Base-by-base conservation (phyloP, 2,113 vertebrate species). In the Brachypodius melanocephalos region DNA sequence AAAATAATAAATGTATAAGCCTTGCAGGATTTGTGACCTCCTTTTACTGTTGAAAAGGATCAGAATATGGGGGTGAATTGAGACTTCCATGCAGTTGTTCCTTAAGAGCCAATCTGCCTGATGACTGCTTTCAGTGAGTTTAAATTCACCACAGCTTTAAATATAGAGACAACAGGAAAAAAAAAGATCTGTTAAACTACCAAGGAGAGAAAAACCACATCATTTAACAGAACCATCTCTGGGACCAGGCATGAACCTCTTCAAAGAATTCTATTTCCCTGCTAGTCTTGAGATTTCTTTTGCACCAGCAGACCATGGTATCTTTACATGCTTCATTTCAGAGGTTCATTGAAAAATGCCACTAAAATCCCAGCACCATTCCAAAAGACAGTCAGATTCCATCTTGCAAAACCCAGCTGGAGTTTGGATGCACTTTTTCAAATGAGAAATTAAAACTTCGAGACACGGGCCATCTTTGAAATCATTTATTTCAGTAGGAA, bases 401-500 rank as follows among this genome's bases (percentile, higher is more conserved):
- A 54, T 0, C 1, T 1, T 31, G 40, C n/a, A 49, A 55, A 89
- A 74, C 19, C 5, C 12, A 29, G 25, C 3, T 59, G 69, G 18
- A n/a, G 19, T 17, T 88, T 31, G 36, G 21, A 31, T 6, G n/a
- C 14, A 29, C 7, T n/a, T 31, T 83, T 82, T 54, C 1, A 48
- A 80, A 62, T 5, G 26, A 87, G 89, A 83, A 97, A 96, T 91
- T 42, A 95, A 93, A 93, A 88, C 95, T 78, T 88, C 75, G n/a
- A 83, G 83, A 97, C 94, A 93, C 95, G 74, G 77, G 88, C 74
- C 72, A 74, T 90, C 95, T 96, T 98, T 98, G 95, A 97, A 97
- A 97, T 95, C 62, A 96, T 98, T 98, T 98, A 98, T 98, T 98
- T 98, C 96, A 97, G 94, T 98, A 98, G 93, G 96, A 98, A 98